Percentiles rank a stretch among this genome's conserved stretches.
These are phyloP conservation scores for Hemichromis elongatus DNA, from an alignment of 2,113 vertebrate species.

Conservation along the genomic window DNA sequence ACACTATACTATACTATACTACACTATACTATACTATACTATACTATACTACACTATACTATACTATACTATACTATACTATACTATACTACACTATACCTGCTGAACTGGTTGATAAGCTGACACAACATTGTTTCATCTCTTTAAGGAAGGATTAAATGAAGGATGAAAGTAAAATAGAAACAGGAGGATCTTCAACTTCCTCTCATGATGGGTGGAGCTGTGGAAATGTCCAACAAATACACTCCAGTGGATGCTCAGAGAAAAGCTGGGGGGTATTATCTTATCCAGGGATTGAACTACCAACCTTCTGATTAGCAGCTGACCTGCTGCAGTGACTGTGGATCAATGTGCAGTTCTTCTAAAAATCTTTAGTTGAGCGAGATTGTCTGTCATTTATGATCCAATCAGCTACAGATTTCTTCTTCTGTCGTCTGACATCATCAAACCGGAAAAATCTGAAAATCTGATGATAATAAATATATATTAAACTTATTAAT, in stretches of 20 bases:
- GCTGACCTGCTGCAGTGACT: not conserved
- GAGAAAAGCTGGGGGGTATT: rapidly evolving
- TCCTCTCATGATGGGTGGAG: rapidly evolving
- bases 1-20: rapidly evolving
- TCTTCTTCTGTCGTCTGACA: rapidly evolving
- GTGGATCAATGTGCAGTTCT: too few relatives aligned
- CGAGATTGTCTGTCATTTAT: not conserved
- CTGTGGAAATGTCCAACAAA: not conserved
- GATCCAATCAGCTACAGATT: not conserved
- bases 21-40: rapidly evolving
- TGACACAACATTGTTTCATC: too few relatives aligned
- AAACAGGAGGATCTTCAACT: rapidly evolving
- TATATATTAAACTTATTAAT: too few relatives aligned
- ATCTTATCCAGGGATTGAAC: not conserved
- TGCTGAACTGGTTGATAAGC: too few relatives aligned
- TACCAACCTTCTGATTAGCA: not conserved
- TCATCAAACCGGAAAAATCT: too few relatives aligned
- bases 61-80: rapidly evolving
- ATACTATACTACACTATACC: rapidly evolving
- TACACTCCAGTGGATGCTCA: not conserved
- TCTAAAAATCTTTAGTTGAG: not conserved
- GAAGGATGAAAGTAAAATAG: not conserved
- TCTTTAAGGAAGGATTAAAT: too few relatives aligned
- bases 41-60: rapidly evolving
- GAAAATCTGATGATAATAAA: too few relatives aligned